Evolutionary conservation across 2,888 invertebrate genomes (phyloP), one percentile per base, ranked within the genome.

Genomic region (Drosophila longiperda): DNA sequence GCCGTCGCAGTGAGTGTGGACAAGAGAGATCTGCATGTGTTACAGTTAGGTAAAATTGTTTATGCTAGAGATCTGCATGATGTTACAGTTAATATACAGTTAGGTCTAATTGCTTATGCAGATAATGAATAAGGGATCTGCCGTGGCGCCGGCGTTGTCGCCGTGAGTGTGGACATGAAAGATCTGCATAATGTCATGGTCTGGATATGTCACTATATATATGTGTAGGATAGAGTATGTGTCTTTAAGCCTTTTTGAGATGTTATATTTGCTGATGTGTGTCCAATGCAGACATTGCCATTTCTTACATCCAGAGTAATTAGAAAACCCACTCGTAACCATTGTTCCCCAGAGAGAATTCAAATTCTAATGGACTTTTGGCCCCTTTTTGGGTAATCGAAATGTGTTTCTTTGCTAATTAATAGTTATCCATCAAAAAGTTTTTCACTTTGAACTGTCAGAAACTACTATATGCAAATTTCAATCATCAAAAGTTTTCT

Each of bases 401-500:
- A 71, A 76, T 69, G 57, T 69, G 77, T 60, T 62, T 64, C 72
- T 60, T 66, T 45, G 53, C 88, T 82, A 89, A 85, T 85, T 85
- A 85, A 85, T 85, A 88, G 85, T 85, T 82, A 50, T 68, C 55
- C 61, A 65, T 66, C 60, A 49, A 49, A 73, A 85, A 79, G 80
- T 87, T 79, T 23, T 66, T 73, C 80, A 66, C 85, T 85, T 85
- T 85, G 90, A 85, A 85, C 82, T 84, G 70, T 54, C 82, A 65
- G 54, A 68, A 79, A 87, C 86, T 84, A 26, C 26, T 17, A 68
- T 74, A 89, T 89, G 90, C 88, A 84, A 84, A 89, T 84, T 74
- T 73, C 29, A 29, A 29, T 55, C 54, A 70, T 73, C 72, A 73
- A 61, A 42, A 70, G 70, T 88, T 88, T 87, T 68, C 89, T 78